Percentiles rank a stretch among this genome's conserved stretches.
Conservation (phyloP, 1,140 invertebrate genomes). For the Holcopasites calliopsidis region DNA sequence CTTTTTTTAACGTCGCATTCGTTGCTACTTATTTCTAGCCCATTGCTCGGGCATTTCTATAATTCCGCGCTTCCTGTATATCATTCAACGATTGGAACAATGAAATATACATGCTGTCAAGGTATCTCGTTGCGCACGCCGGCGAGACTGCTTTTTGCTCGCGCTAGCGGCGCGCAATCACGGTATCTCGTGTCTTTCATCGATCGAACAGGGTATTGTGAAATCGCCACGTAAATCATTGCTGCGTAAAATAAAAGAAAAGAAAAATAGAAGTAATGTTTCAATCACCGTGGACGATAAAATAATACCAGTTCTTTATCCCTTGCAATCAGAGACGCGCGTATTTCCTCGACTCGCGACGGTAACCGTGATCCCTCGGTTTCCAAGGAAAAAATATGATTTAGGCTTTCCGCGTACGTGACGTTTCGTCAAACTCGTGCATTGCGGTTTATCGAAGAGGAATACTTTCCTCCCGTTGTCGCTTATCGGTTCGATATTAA, state of each 20-base stretch:
- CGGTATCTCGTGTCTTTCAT: slow-evolving; percentile 9
- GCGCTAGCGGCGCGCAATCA: neutral
- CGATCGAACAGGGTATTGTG: neutral
- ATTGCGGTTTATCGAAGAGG: too few relatives aligned
- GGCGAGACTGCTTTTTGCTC: neutral
- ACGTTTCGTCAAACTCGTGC: neutral
- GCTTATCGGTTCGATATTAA: neutral
- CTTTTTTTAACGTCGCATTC: too few relatives aligned
- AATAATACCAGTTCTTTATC: too few relatives aligned
- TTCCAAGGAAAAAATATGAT: neutral
- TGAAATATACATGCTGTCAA: neutral
- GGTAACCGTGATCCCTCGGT: too few relatives aligned
- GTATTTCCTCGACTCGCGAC: too few relatives aligned
- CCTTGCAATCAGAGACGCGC: too few relatives aligned
- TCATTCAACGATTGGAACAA: slow-evolving; percentile 21
- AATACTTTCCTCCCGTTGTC: too few relatives aligned
- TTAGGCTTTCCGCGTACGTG: slow-evolving; percentile 11
- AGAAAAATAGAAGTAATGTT: too few relatives aligned
- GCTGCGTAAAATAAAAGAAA: neutral
- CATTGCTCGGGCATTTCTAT: neutral
- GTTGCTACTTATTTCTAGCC: neutral
- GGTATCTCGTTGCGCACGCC: neutral
- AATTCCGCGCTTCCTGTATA: neutral
- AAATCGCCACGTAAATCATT: neutral
- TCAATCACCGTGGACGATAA: too few relatives aligned